phyloP scores from a whole-genome alignment of 2,888 invertebrate genomes.

The Drosophila buzzatii region DNA sequence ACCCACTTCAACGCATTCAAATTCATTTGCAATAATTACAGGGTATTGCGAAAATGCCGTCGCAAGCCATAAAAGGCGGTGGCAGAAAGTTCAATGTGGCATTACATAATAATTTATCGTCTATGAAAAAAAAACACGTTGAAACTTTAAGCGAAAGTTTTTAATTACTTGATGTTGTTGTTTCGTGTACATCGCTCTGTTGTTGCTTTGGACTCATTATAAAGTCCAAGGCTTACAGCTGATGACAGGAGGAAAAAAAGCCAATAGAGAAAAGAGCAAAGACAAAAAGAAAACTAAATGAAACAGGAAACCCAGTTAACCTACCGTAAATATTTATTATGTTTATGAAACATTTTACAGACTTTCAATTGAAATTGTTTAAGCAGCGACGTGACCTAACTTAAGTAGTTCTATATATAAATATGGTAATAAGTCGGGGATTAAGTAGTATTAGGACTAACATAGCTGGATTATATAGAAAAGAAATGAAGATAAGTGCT shows the following conservation, averaged over 20 bases:
- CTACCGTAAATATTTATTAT: slow-evolving; percentile 80
- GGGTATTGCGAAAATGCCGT: slow-evolving; percentile 12
- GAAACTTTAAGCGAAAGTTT: slow-evolving; percentile 70
- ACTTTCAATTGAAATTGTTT: slow-evolving; percentile 73
- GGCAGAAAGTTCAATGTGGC: slow-evolving; percentile 47
- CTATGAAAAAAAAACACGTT: slow-evolving; percentile 22
- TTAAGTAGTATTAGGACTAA: slow-evolving; percentile 24
- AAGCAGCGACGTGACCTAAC: slow-evolving; percentile 70
- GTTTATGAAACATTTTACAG: slow-evolving; percentile 83
- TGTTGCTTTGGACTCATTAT: slow-evolving; percentile 26
- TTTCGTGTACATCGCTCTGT: slow-evolving; percentile 8
- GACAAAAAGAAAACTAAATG: background rate
- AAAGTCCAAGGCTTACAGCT: slow-evolving; percentile 31
- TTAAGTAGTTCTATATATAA: slow-evolving; percentile 55
- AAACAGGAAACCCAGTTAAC: slow-evolving; percentile 47
- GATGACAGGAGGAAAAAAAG: slow-evolving; percentile 2
- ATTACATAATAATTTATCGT: slow-evolving; percentile 61
- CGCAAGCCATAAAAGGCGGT: slow-evolving; percentile 13
- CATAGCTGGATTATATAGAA: slow-evolving; percentile 34
- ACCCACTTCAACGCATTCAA: background rate
- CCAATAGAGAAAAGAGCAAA: background rate
- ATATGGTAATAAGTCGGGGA: slow-evolving; percentile 47
- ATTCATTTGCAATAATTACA: slow-evolving; percentile 1
- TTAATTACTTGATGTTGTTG: slow-evolving; percentile 62
- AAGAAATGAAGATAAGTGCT: slow-evolving; percentile 30